A percentile compares a stretch with the other conserved stretches of the same genome.
Evolutionary conservation across 1,140 invertebrate genomes (phyloP).

Genomic region (Cotesia vestalis): DNA sequence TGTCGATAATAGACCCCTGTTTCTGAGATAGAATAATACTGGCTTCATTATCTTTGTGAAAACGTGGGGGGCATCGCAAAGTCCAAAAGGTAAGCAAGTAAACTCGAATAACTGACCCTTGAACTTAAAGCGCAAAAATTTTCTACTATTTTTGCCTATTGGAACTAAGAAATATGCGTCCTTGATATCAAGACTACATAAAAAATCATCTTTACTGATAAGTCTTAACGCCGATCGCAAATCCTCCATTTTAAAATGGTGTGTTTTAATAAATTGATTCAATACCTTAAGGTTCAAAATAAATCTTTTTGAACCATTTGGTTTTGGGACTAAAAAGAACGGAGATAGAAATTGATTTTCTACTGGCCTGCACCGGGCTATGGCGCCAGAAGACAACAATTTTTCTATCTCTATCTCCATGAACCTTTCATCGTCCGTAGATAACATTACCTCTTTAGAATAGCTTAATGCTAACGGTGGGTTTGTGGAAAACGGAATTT

Average conservation of each 20-base stretch:
- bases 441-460: neutral
- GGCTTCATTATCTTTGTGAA: constrained; percentile 28
- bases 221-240: neutral
- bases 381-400: neutral
- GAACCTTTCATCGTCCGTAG: neutral
- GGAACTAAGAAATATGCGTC: constrained; percentile 17
- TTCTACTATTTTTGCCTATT: neutral
- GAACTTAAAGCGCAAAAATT: constrained; percentile 13
- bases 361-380: neutral
- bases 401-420: constrained; percentile 5
- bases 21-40: constrained; percentile 3
- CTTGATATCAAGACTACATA: constrained; percentile 8
- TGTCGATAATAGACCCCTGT: neutral
- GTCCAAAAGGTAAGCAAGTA: constrained; percentile 8
- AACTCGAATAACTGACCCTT: neutral
- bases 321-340: constrained; percentile 14
- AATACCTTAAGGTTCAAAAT: constrained; percentile 4
- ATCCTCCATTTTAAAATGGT: constrained; percentile 23
- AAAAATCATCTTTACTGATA: neutral
- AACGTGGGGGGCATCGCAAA: neutral
- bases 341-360: constrained; percentile 16
- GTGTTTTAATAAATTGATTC: constrained; percentile 15
- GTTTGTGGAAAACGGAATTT: neutral
- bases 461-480: neutral
- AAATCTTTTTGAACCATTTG: constrained; percentile 6